phyloP scores from a whole-genome alignment of 2,888 invertebrate species.

The Melangyna quadrimaculata region DNA sequence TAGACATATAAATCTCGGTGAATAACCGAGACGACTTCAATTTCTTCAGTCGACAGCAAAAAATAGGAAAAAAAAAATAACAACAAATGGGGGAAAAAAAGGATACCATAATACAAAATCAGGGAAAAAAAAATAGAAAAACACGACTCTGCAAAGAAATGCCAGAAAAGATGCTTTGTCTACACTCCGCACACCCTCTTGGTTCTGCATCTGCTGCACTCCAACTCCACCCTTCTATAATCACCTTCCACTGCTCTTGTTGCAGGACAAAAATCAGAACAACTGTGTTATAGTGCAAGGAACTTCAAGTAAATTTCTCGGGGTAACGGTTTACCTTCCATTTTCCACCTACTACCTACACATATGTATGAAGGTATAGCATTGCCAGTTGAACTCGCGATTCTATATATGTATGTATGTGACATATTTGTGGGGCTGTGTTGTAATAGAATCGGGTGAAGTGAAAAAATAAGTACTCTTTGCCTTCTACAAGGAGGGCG shows the following conservation, averaged over 20 bases:
- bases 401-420: slow-evolving; percentile 4
- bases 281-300: slow-evolving; percentile 62
- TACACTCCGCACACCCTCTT: slow-evolving; percentile 3
- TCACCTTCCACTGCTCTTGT: background rate
- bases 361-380: too few relatives aligned
- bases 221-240: background rate
- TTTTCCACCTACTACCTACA: too few relatives aligned
- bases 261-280: slow-evolving; percentile 34
- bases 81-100: background rate
- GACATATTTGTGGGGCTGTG: slow-evolving; percentile 11
- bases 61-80: background rate
- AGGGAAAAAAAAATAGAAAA: slow-evolving; percentile 1
- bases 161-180: slow-evolving; percentile 69
- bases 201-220: background rate
- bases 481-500: background rate
- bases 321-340: background rate
- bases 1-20: slow-evolving; percentile 63
- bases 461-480: slow-evolving; percentile 44
- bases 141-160: slow-evolving; percentile 58
- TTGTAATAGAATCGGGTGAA: slow-evolving; percentile 36
- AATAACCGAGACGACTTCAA: slow-evolving; percentile 65
- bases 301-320: slow-evolving; percentile 41
- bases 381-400: background rate
- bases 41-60: slow-evolving; percentile 15
- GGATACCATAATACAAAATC: slow-evolving; percentile 16